phyloP scores from a whole-genome alignment of 2,797 vertebrate species.

The Ciconia nigra region DNA sequence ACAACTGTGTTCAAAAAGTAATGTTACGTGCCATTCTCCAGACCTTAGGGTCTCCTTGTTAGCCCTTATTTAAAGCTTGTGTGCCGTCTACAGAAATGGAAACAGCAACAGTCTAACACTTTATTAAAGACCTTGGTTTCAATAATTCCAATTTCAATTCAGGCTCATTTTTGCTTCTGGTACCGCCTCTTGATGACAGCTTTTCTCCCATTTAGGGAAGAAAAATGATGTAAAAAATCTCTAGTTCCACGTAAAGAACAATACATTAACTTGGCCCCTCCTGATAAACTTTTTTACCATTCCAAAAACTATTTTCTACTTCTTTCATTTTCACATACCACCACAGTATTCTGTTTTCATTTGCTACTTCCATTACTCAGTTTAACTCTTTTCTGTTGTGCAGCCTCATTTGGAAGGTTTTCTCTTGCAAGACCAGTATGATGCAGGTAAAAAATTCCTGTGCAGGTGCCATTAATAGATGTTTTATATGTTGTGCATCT shows the following conservation, averaged over 20 bases:
- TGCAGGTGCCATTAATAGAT: not conserved
- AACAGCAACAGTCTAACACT: not conserved
- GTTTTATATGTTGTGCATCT: not conserved
- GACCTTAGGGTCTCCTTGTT: not conserved
- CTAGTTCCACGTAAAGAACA: not conserved
- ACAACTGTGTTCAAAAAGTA: not conserved
- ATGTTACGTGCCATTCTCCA: rapidly evolving
- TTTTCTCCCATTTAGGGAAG: not conserved
- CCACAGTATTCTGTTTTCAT: not conserved
- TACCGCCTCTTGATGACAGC: not conserved
- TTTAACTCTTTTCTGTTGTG: not conserved
- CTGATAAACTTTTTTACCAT: not conserved
- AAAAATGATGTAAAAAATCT: not conserved
- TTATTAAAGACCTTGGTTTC: not conserved
- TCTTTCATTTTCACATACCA: rapidly evolving
- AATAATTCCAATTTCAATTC: not conserved
- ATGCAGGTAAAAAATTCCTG: not conserved
- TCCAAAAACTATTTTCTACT: not conserved
- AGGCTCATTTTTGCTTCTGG: not conserved
- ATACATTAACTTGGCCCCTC: not conserved
- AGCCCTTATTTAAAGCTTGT: not conserved
- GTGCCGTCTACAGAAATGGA: not conserved
- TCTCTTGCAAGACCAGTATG: not conserved
- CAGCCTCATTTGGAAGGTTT: not conserved
- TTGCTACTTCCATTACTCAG: not conserved